These are phyloP conservation scores for Xestoiulus laeticollis DNA, from an alignment of 2,888 invertebrate genomes.

Conservation along the genomic window DNA sequence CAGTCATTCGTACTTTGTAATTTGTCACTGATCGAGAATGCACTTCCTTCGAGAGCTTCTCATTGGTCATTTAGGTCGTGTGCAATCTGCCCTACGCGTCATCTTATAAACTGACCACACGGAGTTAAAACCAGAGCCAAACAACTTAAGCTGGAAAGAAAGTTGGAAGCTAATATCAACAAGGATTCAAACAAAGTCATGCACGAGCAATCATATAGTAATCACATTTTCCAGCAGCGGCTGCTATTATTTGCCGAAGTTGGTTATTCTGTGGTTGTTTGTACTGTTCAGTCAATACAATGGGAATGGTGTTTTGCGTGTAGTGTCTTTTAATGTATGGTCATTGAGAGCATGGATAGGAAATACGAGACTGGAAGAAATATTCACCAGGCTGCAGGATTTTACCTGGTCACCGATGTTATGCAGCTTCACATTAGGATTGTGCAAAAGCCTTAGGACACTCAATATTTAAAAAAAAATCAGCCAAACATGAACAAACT, in stretches of 20 bases:
- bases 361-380: neutral
- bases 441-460: too few species aligned
- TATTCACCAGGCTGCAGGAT: neutral
- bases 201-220: constrained; percentile 24
- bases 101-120: constrained; percentile 34
- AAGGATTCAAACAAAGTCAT: constrained; percentile 17
- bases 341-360: neutral
- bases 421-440: too few species aligned
- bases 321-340: neutral
- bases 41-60: constrained; percentile 34
- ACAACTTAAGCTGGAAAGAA: constrained; percentile 29
- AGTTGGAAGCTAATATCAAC: constrained; percentile 25
- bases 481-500: too few species aligned
- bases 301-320: neutral
- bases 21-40: constrained; percentile 34
- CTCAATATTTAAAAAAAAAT: too few species aligned
- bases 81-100: constrained; percentile 37
- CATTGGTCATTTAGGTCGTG: constrained; percentile 31
- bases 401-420: too few species aligned
- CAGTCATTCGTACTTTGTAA: constrained; percentile 22
- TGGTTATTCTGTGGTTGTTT: neutral
- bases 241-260: neutral
- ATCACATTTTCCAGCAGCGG: neutral
- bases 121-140: constrained; percentile 29
- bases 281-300: neutral